Percentiles rank a stretch among this genome's conserved stretches.
Evolutionary conservation across 2,888 invertebrate genomes (phyloP).

Genomic region (Chymomyza amoena): DNA sequence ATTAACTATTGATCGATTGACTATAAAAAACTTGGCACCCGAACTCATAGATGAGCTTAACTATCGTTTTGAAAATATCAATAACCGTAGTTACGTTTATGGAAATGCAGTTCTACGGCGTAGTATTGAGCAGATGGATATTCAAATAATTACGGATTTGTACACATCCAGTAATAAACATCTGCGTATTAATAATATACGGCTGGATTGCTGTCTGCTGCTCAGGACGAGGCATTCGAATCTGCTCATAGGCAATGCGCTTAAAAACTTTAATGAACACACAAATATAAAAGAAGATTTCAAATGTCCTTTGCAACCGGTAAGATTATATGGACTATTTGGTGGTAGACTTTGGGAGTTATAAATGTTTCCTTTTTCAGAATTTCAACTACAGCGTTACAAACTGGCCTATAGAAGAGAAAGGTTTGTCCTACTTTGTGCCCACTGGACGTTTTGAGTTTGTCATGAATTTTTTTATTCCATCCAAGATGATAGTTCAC

Average conservation of each 20-base stretch:
- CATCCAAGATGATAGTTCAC: not conserved
- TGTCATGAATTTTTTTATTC: not conserved
- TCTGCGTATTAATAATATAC: not conserved
- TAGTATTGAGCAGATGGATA: not conserved
- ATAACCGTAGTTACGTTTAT: not conserved
- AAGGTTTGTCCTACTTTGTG: not conserved
- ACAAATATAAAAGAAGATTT: not conserved
- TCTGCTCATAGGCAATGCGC: not conserved
- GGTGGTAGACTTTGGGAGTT: not conserved
- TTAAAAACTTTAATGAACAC: not conserved
- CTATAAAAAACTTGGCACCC: not conserved
- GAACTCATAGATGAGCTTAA: not conserved
- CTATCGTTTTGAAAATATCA: not conserved
- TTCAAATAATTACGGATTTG: not conserved
- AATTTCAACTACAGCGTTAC: not conserved
- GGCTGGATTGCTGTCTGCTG: not conserved
- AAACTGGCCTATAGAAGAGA: not conserved
- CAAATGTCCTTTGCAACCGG: not conserved
- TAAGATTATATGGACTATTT: not conserved
- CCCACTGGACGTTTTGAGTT: not conserved
- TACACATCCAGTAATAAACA: not conserved
- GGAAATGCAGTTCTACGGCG: not conserved
- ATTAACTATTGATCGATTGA: not conserved
- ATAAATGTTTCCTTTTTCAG: not conserved
- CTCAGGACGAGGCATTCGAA: not conserved